phyloP scores from a whole-genome alignment of 2,888 invertebrate species.

The Calameuta filiformis region DNA sequence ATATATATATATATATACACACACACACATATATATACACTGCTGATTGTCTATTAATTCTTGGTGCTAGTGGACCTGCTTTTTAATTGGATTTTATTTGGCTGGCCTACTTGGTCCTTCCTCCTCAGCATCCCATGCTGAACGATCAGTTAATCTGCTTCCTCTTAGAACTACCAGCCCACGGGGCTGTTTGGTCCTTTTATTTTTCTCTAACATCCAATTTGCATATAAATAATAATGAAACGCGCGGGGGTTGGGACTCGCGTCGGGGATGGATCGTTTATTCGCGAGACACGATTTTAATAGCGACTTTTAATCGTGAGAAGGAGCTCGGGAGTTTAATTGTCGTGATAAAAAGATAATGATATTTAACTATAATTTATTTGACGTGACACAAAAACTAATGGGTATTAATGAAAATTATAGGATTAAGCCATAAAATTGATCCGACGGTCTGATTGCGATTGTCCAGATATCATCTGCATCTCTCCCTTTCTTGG shows the following conservation, averaged over 20 bases:
- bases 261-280: neutral
- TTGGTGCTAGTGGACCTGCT: neutral
- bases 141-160: neutral
- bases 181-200: conserved; percentile 24
- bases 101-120: conserved; percentile 29
- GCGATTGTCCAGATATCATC: no score
- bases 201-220: conserved; percentile 12
- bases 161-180: conserved; percentile 7
- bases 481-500: neutral
- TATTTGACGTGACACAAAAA: no score
- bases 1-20: neutral
- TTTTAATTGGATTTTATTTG: conserved; percentile 51
- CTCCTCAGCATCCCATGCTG: neutral
- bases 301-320: no score
- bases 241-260: neutral
- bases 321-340: no score
- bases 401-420: no score
- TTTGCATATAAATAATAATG: conserved; percentile 33
- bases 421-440: no score
- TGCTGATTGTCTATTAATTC: conserved; percentile 1
- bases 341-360: no score
- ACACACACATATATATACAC: conserved; percentile 9
- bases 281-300: no score
- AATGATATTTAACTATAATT: no score
- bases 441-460: no score